Conservation (phyloP, 1,140 invertebrate species). For the Trissolcus basalis region DNA sequence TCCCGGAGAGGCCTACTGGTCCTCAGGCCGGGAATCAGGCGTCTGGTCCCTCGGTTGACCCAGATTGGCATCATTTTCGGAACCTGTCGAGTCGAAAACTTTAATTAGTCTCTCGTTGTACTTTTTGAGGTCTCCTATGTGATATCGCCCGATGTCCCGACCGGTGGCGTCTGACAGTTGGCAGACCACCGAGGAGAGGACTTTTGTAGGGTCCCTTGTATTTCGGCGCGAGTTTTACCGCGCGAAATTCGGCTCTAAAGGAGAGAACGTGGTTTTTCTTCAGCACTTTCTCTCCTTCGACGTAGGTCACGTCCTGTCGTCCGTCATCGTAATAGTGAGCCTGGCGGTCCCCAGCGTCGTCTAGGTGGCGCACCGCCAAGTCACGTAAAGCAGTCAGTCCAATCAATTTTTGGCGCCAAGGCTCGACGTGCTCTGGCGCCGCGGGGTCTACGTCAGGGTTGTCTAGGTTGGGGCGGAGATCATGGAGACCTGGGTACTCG, state of each 20-base stretch:
- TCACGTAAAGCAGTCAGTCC: conserved; percentile 1
- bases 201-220: background rate
- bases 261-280: background rate
- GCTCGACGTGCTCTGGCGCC: background rate
- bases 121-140: background rate
- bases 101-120: too few relatives aligned
- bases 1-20: too few relatives aligned
- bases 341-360: background rate
- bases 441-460: background rate
- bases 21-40: too few relatives aligned
- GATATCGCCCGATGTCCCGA: background rate
- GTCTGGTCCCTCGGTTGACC: too few relatives aligned
- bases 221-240: conserved; percentile 1
- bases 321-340: conserved; percentile 1
- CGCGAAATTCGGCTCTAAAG: background rate
- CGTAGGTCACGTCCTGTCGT: background rate
- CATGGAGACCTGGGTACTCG: conserved; percentile 2
- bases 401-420: background rate
- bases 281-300: background rate
- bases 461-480: background rate
- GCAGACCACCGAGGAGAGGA: background rate
- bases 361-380: background rate
- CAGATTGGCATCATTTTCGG: too few relatives aligned
- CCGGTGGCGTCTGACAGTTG: background rate
- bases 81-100: too few relatives aligned